Conservation (phyloP, 2,797 vertebrate genomes). For the Psittacula echo region DNA sequence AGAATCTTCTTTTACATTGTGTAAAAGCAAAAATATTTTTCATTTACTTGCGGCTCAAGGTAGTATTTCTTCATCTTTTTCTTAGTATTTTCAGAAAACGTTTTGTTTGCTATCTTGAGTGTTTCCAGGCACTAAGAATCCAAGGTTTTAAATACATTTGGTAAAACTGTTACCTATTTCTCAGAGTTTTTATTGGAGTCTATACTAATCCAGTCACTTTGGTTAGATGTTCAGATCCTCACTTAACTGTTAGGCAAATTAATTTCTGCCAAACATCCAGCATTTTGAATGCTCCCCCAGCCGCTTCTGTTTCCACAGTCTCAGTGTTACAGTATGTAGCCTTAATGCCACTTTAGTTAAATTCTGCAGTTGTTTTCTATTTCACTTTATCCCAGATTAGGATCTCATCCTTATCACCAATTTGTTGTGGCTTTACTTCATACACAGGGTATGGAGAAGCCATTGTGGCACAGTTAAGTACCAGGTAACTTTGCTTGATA, state of each 20-base stretch:
- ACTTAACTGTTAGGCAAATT: slow-evolving; percentile 1
- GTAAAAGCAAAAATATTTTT: background rate
- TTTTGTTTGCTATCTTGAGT: background rate
- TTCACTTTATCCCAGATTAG: slow-evolving; percentile 39
- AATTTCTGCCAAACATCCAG: slow-evolving; percentile 42
- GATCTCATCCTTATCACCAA: background rate
- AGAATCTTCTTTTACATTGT: background rate
- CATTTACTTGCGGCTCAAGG: background rate
- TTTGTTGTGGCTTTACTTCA: background rate
- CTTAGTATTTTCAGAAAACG: background rate
- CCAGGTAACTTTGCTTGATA: background rate
- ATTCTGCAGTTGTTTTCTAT: slow-evolving; percentile 24
- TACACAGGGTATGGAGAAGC: background rate
- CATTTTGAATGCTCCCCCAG: background rate
- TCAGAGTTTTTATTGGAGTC: background rate
- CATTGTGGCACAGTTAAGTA: background rate
- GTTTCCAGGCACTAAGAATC: background rate
- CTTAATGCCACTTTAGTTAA: slow-evolving; percentile 36
- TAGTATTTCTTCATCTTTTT: background rate
- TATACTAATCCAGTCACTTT: slow-evolving; percentile 11
- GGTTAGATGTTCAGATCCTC: slow-evolving; percentile 38
- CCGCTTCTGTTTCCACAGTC: background rate
- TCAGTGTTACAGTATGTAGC: background rate
- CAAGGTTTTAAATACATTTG: background rate
- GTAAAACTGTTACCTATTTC: slow-evolving; percentile 15